These are phyloP conservation scores for Theristicus caerulescens DNA, from an alignment of 2,113 vertebrate species.

Conservation along the genomic window DNA sequence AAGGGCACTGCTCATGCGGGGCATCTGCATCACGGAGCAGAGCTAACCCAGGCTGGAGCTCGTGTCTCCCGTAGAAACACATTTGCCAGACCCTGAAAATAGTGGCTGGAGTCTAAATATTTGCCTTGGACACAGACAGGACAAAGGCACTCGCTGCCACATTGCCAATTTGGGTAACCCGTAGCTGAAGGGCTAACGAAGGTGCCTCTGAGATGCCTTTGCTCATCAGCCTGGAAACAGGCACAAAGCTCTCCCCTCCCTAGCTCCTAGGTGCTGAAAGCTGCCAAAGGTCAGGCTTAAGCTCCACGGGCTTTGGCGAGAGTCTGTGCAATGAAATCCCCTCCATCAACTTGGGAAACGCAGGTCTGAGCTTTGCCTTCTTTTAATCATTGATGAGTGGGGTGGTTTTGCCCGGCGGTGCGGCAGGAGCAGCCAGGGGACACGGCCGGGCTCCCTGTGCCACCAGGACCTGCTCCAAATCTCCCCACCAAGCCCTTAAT, in stretches of 20 bases:
- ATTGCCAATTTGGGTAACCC: fast-evolving
- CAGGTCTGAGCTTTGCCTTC: neutral
- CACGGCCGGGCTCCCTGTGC: neutral
- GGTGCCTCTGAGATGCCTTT: neutral
- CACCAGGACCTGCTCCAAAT: slow-evolving; percentile 2
- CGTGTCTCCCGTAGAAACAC: neutral
- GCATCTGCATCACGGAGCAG: neutral
- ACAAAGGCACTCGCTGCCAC: neutral
- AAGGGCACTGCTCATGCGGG: neutral
- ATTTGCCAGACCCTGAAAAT: neutral
- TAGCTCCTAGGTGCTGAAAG: fast-evolving
- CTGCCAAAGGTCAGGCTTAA: neutral
- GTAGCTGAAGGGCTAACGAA: neutral
- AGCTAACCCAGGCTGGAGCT: neutral
- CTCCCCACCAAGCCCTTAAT: slow-evolving; percentile 42
- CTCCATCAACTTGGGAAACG: neutral
- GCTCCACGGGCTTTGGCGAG: neutral
- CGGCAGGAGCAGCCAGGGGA: neutral
- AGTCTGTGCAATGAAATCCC: neutral
- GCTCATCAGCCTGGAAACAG: neutral
- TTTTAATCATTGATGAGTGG: fast-evolving
- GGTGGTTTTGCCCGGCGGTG: neutral
- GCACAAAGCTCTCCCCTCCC: neutral
- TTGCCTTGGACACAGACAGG: neutral
- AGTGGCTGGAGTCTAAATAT: neutral